These are phyloP conservation scores for Cydia pomonella DNA, from an alignment of 1,140 invertebrate genomes.

Conservation along the genomic window DNA sequence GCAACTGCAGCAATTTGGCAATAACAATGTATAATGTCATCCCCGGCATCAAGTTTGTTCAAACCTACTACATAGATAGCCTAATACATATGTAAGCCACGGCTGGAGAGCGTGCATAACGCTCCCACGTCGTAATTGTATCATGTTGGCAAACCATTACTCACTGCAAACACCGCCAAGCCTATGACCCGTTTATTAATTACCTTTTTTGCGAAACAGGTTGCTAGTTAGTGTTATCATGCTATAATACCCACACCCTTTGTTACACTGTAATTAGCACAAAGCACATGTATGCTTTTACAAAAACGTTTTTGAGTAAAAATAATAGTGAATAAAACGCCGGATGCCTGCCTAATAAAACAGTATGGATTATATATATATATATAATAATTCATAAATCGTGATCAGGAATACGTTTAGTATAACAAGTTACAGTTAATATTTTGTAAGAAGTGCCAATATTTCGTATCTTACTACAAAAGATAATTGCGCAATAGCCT, in stretches of 20 bases:
- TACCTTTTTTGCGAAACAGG: constrained; percentile 22
- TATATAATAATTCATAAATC: no score
- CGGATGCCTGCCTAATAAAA: no score
- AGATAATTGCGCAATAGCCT: no score
- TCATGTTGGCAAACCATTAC: constrained; percentile 28
- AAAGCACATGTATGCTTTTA: neutral
- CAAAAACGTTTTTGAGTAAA: neutral
- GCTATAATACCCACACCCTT: neutral
- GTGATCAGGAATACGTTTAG: no score
- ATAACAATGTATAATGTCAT: no score
- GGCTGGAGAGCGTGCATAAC: neutral
- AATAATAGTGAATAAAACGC: neutral
- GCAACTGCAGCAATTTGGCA: no score
- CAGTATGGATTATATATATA: no score
- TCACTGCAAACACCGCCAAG: constrained; percentile 25
- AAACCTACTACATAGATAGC: no score
- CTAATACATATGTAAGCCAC: neutral
- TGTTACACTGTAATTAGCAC: neutral
- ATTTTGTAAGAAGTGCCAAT: no score
- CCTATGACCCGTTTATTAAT: constrained; percentile 11
- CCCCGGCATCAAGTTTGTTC: no score
- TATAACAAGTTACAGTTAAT: no score
- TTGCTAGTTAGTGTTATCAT: constrained; percentile 1
- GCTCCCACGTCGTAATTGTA: neutral
- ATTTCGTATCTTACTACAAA: no score